Base-by-base conservation (phyloP, 1,140 invertebrate species). In the Neodiprion virginianus region DNA sequence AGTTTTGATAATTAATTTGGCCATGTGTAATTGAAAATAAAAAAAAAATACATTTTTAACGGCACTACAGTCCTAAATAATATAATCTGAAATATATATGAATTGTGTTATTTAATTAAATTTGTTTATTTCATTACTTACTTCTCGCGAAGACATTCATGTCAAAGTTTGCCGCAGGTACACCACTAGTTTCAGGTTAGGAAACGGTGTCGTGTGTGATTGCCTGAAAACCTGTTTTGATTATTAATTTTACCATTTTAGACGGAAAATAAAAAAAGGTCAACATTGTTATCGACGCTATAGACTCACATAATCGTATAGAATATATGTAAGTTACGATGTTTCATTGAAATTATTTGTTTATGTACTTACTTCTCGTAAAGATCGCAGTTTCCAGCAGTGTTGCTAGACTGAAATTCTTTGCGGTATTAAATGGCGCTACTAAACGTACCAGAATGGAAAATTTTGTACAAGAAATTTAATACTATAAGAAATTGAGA, bases 131-230 rank as follows among this genome's bases (percentile, higher is more conserved):
- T 69, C 68, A 11, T 69, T 69, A 65, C 61, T 65, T 65, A 69
- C 68, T 23, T 69, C 68, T 69, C 68, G 68, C 49, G 68, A 69
- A 69, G 68, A 69, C 68, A 69, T 5, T 69, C 68, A 69, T 69
- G 68, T 69, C 21, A 69, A 69, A 67, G 67, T 23, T 7, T 48
- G n/a, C 23, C n/a, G n/a, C 48, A 69, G 68, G 40, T 69, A 47
- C 14, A 69, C 17, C 17, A 17, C 17, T 53, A 53, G 50, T 53
- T 53, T 53, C 10, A 53, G 50, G 14, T 1, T 14, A 14, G 14
- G 1, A 53, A 11, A 14, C 10, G 14, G 14, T 53, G 10, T 10
- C 10, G 14, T 53, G 1, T 14, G 50, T 53, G 50, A 53, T 14
- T 11, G 50, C 50, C 10, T 53, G 10, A 53, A 53, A 53, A 53